Evolutionary conservation across 2,113 vertebrate genomes (phyloP), one percentile per base, ranked within the genome.

Genomic region (Labrus mixtus): DNA sequence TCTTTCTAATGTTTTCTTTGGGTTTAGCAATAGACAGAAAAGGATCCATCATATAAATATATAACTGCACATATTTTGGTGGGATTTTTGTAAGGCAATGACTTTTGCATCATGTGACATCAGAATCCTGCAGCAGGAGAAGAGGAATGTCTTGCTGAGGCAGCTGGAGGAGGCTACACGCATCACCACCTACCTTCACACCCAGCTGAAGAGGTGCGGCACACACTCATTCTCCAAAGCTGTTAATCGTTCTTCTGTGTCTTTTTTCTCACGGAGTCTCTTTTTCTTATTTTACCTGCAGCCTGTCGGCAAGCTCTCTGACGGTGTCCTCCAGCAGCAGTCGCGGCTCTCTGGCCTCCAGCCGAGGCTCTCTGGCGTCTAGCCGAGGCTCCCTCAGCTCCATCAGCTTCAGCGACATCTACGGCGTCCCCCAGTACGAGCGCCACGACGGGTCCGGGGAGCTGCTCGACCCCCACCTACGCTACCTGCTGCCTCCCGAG

Each of bases 381-480:
- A 99, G 98, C 93, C 93, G 97, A 3, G 98, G 98, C 22, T 99
- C 98, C 9, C 95, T 99, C 58, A 99, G 98, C 93, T 99, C 98
- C 0, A 88, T 99, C 92, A 99, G 97, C 88, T 99, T 99, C 87
- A 98, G 94, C 0, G 98, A 99, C 93, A 99, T 99, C 94, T 99
- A 99, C 1, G 98, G 98, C 41, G 88, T 97, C 16, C 97, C 97
- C 0, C 97, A 98, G 85, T 99, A 97, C 0, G 98, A 99, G 55
- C 96, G 96, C 17, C 90, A 94, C 0, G 97, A 98, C 0, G 70
- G 91, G 1, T 87, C 67, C 0, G 79, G 55, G 17, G 93, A 95
- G 50, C 76, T 72, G 0, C 76, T 82, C 0, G 95, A 96, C 54
- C 90, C 96, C 19, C 95, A 97, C 55, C 86, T 96, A 20, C 96